Evolutionary conservation across 1,140 invertebrate genomes (phyloP).

Genomic region (Calosoma granatense): DNA sequence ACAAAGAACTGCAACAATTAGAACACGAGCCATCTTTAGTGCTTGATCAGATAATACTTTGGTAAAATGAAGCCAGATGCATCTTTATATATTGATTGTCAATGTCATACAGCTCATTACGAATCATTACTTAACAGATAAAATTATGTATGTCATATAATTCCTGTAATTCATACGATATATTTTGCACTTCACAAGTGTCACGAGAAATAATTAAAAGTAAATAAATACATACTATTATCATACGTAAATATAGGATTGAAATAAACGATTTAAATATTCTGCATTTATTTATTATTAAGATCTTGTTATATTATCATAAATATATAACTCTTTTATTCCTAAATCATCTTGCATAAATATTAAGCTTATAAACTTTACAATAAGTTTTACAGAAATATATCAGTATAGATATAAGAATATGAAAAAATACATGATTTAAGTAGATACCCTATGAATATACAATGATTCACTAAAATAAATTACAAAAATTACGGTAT

Average conservation of each 20-base stretch:
- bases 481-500: no score
- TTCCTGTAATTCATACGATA: background rate
- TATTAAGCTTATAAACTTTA: slow-evolving; percentile 7
- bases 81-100: background rate
- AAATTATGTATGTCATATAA: background rate
- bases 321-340: background rate
- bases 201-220: background rate
- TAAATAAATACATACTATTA: background rate
- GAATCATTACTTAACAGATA: background rate
- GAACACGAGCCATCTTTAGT: background rate
- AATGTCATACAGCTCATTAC: background rate
- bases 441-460: background rate
- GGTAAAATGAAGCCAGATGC: background rate
- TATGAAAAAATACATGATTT: background rate
- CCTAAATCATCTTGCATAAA: background rate
- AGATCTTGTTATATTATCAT: background rate
- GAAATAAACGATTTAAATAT: no score
- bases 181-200: background rate
- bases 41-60: background rate
- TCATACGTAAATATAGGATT: background rate
- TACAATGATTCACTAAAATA: no score
- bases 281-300: background rate
- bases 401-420: no score
- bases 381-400: background rate
- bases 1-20: background rate